phyloP scores from a whole-genome alignment of 2,888 invertebrate species.

The Lasioglossum lativentre region DNA sequence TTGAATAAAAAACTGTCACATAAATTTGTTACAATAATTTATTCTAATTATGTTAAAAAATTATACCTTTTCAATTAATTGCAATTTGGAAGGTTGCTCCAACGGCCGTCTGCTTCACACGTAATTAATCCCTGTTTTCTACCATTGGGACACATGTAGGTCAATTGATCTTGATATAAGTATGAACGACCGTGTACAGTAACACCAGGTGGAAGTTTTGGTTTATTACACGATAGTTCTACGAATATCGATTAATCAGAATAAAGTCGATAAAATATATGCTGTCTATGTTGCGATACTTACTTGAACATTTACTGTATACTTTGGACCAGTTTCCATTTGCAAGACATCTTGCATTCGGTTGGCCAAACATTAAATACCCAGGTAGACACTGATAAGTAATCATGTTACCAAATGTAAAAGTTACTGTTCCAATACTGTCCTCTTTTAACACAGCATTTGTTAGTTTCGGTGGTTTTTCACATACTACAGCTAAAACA shows the following conservation, averaged over 20 bases:
- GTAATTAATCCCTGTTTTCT: slow-evolving; percentile 75
- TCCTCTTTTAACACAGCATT: slow-evolving; percentile 78
- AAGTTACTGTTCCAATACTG: slow-evolving; percentile 65
- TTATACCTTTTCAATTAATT: slow-evolving; percentile 11
- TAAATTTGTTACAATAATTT: slow-evolving; percentile 36
- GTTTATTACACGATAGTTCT: slow-evolving; percentile 86
- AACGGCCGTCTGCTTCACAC: slow-evolving; percentile 81
- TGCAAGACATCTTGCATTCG: slow-evolving; percentile 83
- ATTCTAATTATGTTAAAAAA: slow-evolving; percentile 6
- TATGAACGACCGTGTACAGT: slow-evolving; percentile 85
- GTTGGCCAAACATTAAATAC: slow-evolving; percentile 84
- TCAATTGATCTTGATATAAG: slow-evolving; percentile 85
- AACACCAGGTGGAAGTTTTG: slow-evolving; percentile 82
- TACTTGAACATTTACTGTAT: slow-evolving; percentile 85
- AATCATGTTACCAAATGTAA: slow-evolving; percentile 84
- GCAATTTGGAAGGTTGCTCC: slow-evolving; percentile 75
- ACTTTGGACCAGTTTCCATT: slow-evolving; percentile 86
- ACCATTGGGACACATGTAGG: slow-evolving; percentile 75
- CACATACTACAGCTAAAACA: slow-evolving; percentile 83
- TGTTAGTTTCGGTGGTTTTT: slow-evolving; percentile 79
- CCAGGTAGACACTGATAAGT: slow-evolving; percentile 85
- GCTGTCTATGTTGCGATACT: slow-evolving; percentile 63
- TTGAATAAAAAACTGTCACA: slow-evolving; percentile 49
- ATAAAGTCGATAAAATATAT: neutral
- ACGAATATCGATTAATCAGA: slow-evolving; percentile 50